Evolutionary conservation across 1,140 invertebrate species (phyloP).

Genomic region (Archegozetes longisetosus): DNA sequence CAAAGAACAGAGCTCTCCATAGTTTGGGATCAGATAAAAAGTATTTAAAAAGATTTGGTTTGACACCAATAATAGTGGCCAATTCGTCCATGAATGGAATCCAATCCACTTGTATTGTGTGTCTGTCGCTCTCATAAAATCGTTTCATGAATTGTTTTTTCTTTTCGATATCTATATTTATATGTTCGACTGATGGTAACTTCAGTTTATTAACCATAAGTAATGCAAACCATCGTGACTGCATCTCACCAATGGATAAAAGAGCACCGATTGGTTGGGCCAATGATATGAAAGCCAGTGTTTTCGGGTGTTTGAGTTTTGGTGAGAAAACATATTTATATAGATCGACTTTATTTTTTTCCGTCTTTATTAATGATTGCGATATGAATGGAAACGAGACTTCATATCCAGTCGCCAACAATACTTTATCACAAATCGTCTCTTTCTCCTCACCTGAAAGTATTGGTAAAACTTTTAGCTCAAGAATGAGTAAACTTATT

Average conservation of each 20-base stretch:
- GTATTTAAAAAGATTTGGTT: conserved; percentile 26
- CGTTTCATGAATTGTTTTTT: conserved; percentile 20
- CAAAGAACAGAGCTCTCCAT: conserved; percentile 26
- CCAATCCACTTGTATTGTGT: conserved; percentile 31
- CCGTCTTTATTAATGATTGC: conserved; percentile 18
- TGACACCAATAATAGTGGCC: conserved; percentile 24
- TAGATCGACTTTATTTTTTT: conserved; percentile 32
- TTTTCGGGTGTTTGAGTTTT: conserved; percentile 20
- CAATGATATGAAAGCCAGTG: conserved; percentile 35
- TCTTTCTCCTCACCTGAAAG: conserved; percentile 24
- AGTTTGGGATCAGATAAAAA: conserved; percentile 27
- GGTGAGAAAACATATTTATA: conserved; percentile 35
- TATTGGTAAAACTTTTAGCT: too few species aligned
- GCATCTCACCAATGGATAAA: conserved; percentile 35
- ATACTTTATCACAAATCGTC: conserved; percentile 26
- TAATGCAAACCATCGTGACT: conserved; percentile 21
- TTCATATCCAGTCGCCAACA: conserved; percentile 30
- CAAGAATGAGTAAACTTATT: too few species aligned
- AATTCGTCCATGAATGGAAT: conserved; percentile 26
- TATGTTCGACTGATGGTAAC: conserved; percentile 17
- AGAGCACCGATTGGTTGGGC: conserved; percentile 36
- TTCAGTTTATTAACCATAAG: conserved; percentile 18
- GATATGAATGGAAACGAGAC: conserved; percentile 30
- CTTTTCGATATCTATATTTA: conserved; percentile 13
- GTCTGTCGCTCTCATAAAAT: conserved; percentile 25